Percentiles rank a stretch among this genome's conserved stretches.
Evolutionary conservation across 2,113 vertebrate species (phyloP).

Genomic region (Propithecus coquereli): DNA sequence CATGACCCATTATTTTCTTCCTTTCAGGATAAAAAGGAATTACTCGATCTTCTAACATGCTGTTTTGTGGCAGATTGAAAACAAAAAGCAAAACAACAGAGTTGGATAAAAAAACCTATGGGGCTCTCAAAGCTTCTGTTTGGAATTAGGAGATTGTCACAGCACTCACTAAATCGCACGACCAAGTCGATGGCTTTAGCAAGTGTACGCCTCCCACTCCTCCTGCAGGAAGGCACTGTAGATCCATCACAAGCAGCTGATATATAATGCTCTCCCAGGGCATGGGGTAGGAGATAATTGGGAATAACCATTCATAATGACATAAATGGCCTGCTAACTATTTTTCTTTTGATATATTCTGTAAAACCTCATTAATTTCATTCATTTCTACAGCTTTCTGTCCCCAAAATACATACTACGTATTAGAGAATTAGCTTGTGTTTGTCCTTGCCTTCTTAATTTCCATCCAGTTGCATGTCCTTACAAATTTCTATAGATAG

Average conservation of each 20-base stretch:
- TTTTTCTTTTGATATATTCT: not conserved
- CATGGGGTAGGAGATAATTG: not conserved
- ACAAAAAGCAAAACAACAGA: not conserved
- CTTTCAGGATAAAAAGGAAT: not conserved
- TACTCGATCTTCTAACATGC: not conserved
- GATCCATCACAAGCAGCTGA: not conserved
- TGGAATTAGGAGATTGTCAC: not conserved
- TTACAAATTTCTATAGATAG: not conserved
- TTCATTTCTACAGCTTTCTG: not conserved
- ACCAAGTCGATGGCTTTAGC: no score
- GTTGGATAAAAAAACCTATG: not conserved
- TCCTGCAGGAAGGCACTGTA: not conserved
- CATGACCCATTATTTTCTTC: not conserved
- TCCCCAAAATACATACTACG: not conserved
- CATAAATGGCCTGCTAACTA: not conserved
- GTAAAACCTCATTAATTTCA: not conserved
- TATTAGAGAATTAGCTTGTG: not conserved
- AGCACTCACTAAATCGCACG: not conserved
- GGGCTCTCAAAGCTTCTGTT: not conserved
- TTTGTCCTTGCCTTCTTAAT: not conserved
- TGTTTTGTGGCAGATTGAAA: not conserved
- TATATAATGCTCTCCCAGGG: not conserved
- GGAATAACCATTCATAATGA: not conserved
- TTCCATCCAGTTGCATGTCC: not conserved
- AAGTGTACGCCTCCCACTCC: not conserved